These are phyloP conservation scores for Recurvirostra avosetta DNA, from an alignment of 2,113 vertebrate species.

Conservation along the genomic window DNA sequence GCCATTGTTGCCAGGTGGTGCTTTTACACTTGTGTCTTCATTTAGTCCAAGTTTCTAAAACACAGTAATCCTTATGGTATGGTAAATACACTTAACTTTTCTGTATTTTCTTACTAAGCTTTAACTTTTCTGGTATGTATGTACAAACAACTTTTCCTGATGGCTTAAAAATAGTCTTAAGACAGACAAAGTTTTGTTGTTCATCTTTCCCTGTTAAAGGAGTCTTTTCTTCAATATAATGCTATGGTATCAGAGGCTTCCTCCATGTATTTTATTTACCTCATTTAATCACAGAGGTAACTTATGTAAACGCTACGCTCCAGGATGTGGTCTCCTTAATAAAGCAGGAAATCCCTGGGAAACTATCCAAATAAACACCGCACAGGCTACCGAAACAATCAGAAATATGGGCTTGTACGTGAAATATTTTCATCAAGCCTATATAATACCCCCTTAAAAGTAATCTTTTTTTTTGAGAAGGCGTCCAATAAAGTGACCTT, in stretches of 20 bases:
- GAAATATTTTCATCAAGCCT: background rate
- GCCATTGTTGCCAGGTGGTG: background rate
- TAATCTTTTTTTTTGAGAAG: background rate
- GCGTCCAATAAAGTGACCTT: background rate
- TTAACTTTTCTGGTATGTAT: background rate
- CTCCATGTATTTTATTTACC: background rate
- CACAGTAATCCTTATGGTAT: background rate
- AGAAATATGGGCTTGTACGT: background rate
- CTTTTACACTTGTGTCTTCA: background rate
- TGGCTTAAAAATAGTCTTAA: background rate
- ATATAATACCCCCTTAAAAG: background rate
- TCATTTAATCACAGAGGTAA: background rate
- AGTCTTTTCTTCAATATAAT: background rate
- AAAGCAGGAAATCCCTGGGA: slow-evolving; percentile 47
- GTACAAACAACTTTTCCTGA: background rate
- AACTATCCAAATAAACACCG: slow-evolving; percentile 17
- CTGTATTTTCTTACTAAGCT: background rate
- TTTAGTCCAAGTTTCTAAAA: background rate
- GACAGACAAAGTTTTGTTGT: background rate
- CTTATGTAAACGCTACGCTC: background rate
- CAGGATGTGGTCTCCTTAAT: background rate
- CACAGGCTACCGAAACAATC: background rate
- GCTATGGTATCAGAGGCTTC: background rate
- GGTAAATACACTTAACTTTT: background rate
- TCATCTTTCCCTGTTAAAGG: background rate